Percentiles rank a stretch among this genome's conserved stretches.
Evolutionary conservation across 2,797 vertebrate genomes (phyloP).

Genomic region (Neosilurus mollespiculum): DNA sequence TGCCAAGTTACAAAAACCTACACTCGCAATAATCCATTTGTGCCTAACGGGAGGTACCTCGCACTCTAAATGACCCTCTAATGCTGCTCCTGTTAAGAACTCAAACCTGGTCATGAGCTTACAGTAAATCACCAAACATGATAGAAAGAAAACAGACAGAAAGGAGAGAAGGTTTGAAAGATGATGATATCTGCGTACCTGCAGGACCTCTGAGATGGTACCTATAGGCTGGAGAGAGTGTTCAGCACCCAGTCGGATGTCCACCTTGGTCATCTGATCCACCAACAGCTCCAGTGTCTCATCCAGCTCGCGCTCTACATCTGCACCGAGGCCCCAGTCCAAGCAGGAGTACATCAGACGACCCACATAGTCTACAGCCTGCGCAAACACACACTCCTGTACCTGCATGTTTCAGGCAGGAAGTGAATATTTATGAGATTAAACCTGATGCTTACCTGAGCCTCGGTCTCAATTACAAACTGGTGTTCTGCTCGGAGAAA

Average conservation of each 20-base stretch:
- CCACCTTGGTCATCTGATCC: conserved; percentile 68
- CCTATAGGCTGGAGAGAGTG: conserved; percentile 45
- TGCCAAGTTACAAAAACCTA: no score
- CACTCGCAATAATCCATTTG: no score
- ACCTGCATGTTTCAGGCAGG: neutral
- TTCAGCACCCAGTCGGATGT: conserved; percentile 38
- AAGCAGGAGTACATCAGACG: conserved; percentile 70
- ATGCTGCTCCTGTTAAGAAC: no score
- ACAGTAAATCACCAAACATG: neutral
- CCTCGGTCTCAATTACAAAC: conserved; percentile 53
- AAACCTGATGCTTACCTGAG: conserved; percentile 49
- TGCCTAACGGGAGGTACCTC: no score
- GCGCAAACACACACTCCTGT: neutral
- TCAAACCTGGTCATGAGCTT: no score
- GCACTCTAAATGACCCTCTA: no score
- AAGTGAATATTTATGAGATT: neutral
- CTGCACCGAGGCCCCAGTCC: conserved; percentile 72
- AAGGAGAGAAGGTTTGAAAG: neutral
- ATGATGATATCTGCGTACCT: conserved; percentile 57
- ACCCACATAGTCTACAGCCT: conserved; percentile 70
- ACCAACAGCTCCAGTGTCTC: conserved; percentile 68
- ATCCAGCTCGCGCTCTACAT: conserved; percentile 69
- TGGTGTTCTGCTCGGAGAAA: conserved; percentile 38
- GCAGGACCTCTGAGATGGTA: conserved; percentile 64
- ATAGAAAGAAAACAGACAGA: neutral